phyloP scores from a whole-genome alignment of 1,140 invertebrate genomes.

The Drosophila miranda region DNA sequence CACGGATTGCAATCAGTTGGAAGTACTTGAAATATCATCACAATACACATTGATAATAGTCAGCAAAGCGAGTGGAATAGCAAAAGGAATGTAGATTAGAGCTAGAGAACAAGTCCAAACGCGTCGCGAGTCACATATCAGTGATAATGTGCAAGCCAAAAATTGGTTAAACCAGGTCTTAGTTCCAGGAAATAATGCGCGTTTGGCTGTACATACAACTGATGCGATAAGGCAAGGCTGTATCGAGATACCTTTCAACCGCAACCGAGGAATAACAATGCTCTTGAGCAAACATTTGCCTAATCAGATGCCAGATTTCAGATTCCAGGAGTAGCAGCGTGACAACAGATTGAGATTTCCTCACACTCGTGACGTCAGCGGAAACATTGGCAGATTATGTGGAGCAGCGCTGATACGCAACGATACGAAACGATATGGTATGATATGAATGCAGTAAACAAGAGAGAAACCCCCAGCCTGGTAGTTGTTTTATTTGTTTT shows the following conservation, averaged over 20 bases:
- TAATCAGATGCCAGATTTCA: conserved; percentile 23
- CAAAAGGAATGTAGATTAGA: conserved; percentile 22
- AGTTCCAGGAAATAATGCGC: conserved; percentile 26
- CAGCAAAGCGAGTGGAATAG: not conserved
- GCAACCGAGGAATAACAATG: conserved; percentile 19
- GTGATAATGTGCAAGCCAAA: conserved; percentile 2
- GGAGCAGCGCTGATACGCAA: too few species aligned
- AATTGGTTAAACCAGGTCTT: conserved; percentile 6
- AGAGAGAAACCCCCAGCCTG: not conserved
- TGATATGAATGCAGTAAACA: conserved; percentile 1
- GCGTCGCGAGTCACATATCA: conserved; percentile 22
- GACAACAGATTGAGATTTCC: conserved; percentile 27
- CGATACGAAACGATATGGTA: not conserved
- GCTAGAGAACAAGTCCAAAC: not conserved
- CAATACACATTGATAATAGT: conserved; percentile 15
- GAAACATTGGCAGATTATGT: conserved; percentile 6
- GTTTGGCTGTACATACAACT: conserved; percentile 13
- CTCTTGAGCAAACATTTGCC: conserved; percentile 29
- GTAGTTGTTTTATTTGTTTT: not conserved
- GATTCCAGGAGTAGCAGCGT: conserved; percentile 3
- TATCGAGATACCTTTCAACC: conserved; percentile 24
- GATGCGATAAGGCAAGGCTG: conserved; percentile 26
- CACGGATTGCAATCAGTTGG: conserved; percentile 16
- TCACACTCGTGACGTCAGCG: conserved; percentile 21
- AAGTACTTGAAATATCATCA: conserved; percentile 4